Evolutionary conservation across 1,140 invertebrate genomes (phyloP).

Genomic region (Lepidurus arcticus): DNA sequence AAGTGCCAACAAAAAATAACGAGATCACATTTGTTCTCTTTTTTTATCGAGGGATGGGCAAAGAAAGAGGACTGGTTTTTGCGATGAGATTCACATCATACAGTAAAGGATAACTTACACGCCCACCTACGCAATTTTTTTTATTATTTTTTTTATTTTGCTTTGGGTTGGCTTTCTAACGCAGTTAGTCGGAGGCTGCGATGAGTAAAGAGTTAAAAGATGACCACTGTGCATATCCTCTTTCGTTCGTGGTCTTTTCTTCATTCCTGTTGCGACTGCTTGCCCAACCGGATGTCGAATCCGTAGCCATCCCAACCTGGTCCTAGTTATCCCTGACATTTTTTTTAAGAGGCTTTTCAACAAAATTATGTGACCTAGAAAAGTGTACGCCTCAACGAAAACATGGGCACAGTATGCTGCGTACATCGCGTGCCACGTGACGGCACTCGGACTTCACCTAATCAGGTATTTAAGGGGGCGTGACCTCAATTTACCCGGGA

Average conservation of each 20-base stretch:
- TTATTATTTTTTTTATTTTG: not conserved
- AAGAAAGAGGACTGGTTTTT: slow-evolving; percentile 8
- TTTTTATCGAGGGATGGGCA: not conserved
- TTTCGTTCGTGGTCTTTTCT: not conserved
- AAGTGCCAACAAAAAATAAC: not conserved
- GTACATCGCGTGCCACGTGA: not conserved
- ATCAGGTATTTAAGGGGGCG: not conserved
- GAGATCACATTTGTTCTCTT: not conserved
- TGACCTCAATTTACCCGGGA: not conserved
- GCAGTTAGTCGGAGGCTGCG: not conserved
- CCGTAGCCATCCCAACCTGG: not conserved
- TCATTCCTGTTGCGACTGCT: not conserved
- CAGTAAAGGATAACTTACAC: not conserved
- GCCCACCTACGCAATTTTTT: slow-evolving; percentile 4
- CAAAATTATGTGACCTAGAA: not conserved
- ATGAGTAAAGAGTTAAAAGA: not conserved
- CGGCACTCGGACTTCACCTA: not conserved
- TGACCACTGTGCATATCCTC: slow-evolving; percentile 2
- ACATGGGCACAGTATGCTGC: not conserved
- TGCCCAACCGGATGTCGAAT: not conserved
- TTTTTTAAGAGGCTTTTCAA: too few species aligned
- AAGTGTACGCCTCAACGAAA: not conserved
- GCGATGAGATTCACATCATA: not conserved
- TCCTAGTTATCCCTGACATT: too few species aligned
- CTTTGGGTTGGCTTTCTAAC: not conserved